These are phyloP conservation scores for Phaethornis superciliosus DNA, from an alignment of 2,113 vertebrate genomes.

Conservation along the genomic window DNA sequence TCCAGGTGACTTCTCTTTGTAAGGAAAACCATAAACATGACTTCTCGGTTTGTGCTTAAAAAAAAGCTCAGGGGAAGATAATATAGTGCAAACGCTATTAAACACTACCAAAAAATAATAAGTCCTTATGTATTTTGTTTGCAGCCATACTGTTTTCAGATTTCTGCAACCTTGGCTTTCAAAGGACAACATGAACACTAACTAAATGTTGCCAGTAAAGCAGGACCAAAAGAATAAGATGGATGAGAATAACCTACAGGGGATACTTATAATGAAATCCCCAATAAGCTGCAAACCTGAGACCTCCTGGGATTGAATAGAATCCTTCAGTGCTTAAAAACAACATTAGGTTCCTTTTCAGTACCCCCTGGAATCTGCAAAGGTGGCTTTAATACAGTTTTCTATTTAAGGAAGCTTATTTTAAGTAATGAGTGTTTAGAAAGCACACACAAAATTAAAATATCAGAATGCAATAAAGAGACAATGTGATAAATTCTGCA, in stretches of 20 bases:
- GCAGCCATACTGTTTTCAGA: neutral
- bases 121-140: conserved; percentile 9
- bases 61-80: neutral
- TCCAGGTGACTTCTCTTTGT: neutral
- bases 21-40: neutral
- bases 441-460: neutral
- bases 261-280: neutral
- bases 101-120: conserved; percentile 1
- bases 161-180: conserved; percentile 14
- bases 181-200: neutral
- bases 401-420: conserved; percentile 14
- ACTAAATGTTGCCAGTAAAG: conserved; percentile 1
- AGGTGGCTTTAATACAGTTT: neutral
- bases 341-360: neutral
- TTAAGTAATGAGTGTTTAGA: neutral
- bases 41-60: neutral
- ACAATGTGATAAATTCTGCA: neutral
- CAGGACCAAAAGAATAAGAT: neutral
- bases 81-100: neutral
- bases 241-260: neutral
- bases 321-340: neutral
- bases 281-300: neutral
- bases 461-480: neutral
- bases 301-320: neutral
- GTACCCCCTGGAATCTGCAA: neutral